phyloP scores from a whole-genome alignment of 2,888 invertebrate species.

The Troides aeacus region DNA sequence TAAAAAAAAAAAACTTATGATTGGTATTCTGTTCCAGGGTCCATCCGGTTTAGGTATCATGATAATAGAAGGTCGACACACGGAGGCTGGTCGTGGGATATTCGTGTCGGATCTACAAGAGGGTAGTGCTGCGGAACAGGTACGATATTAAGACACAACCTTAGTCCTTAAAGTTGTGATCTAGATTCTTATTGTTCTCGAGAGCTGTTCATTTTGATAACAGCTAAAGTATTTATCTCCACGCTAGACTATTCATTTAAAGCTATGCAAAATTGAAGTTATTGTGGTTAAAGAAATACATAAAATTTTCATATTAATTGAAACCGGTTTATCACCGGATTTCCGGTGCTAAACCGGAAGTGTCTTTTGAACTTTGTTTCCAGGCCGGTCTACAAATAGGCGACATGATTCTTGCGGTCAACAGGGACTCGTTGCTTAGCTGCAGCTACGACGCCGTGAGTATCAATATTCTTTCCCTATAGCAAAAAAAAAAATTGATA shows the following conservation, averaged over 20 bases:
- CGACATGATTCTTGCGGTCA: conserved; percentile 97
- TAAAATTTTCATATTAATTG: neutral
- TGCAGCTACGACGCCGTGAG: conserved; percentile 92
- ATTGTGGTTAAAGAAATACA: too few species aligned
- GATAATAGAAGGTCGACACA: conserved; percentile 96
- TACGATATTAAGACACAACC: conserved; percentile 47
- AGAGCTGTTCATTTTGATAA: too few species aligned
- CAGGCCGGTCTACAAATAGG: conserved; percentile 97
- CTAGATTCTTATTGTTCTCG: too few species aligned
- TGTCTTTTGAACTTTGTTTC: conserved; percentile 38
- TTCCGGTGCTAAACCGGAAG: too few species aligned
- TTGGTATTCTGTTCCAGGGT: conserved; percentile 75
- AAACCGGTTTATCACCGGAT: too few species aligned
- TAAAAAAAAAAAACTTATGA: too few species aligned
- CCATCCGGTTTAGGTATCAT: conserved; percentile 93
- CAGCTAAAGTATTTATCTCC: too few species aligned
- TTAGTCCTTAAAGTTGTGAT: too few species aligned
- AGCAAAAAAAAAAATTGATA: too few species aligned
- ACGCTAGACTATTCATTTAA: too few species aligned
- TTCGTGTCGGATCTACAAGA: conserved; percentile 96
- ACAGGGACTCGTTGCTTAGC: conserved; percentile 93
- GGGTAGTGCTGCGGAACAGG: conserved; percentile 92
- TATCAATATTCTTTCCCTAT: conserved; percentile 21
- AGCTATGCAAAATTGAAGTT: too few species aligned
- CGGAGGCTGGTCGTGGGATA: conserved; percentile 94